Conservation (phyloP, 2,797 vertebrate species). For the Spinibarbus caldwelli region DNA sequence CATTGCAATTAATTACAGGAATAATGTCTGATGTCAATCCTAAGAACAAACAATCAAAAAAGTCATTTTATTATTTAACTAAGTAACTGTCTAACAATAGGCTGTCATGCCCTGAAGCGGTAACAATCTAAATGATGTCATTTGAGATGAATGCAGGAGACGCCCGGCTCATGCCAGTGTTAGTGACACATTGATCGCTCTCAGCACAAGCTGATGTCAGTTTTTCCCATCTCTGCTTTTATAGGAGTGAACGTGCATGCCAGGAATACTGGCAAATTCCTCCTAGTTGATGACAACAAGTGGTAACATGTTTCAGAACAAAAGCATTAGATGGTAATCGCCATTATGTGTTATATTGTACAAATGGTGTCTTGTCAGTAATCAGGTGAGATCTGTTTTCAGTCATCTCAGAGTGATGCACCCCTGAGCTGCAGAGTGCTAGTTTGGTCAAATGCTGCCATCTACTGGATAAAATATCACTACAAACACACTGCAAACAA, state of each 20-base stretch:
- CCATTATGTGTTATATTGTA: not conserved
- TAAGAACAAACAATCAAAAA: not conserved
- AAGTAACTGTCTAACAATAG: not conserved
- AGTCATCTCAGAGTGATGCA: not conserved
- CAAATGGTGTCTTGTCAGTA: not conserved
- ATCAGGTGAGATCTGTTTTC: not conserved
- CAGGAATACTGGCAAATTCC: not conserved
- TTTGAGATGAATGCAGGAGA: not conserved
- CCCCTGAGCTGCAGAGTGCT: not conserved
- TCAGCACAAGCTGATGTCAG: slow-evolving; percentile 5
- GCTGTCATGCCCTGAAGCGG: not conserved
- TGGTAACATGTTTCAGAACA: not conserved
- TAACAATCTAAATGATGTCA: not conserved
- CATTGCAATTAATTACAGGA: not conserved
- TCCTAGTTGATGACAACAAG: not conserved
- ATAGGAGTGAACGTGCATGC: not conserved
- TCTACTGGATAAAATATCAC: not conserved
- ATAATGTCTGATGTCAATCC: not conserved
- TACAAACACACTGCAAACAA: too few relatives aligned
- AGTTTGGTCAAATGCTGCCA: not conserved
- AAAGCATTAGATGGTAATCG: not conserved
- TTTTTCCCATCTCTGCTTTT: not conserved
- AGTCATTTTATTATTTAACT: not conserved
- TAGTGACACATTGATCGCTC: not conserved
- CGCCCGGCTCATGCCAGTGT: not conserved